phyloP scores from a whole-genome alignment of 2,113 vertebrate species.

The Climacteris rufus region DNA sequence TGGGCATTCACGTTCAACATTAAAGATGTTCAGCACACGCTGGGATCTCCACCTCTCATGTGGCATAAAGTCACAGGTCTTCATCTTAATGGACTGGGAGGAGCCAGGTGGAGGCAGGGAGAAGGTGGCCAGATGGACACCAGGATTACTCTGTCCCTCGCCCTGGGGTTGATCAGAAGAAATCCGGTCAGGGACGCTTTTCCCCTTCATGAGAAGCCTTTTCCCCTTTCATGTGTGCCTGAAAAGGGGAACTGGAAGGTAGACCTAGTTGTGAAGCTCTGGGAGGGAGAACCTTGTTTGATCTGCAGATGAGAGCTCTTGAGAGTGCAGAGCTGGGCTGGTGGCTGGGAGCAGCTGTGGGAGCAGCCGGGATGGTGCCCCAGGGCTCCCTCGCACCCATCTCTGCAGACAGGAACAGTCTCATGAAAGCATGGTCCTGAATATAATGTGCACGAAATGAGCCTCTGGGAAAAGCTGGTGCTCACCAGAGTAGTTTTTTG shows the following conservation, averaged over 20 bases:
- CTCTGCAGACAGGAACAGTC: not conserved
- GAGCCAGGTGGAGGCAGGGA: not conserved
- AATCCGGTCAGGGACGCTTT: not conserved
- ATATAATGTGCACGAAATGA: not conserved
- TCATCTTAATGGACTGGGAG: accelerated
- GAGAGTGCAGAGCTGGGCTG: not conserved
- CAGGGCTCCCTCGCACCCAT: not conserved
- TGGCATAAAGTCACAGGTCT: not conserved
- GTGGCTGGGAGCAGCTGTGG: not conserved
- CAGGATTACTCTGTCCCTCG: not conserved
- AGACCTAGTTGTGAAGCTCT: not conserved
- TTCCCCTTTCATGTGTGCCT: too few species aligned
- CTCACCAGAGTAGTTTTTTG: not conserved
- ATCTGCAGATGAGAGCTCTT: not conserved
- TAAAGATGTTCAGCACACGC: not conserved
- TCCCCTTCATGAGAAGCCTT: not conserved
- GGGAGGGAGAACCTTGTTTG: not conserved
- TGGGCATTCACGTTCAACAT: accelerated
- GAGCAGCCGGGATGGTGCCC: not conserved
- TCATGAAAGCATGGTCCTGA: not conserved
- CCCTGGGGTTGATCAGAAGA: not conserved
- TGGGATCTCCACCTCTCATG: not conserved
- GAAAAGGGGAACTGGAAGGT: not conserved
- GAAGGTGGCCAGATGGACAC: not conserved
- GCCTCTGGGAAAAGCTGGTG: not conserved